Evolutionary conservation across 2,888 invertebrate genomes (phyloP).

Genomic region (Acleris cristana): DNA sequence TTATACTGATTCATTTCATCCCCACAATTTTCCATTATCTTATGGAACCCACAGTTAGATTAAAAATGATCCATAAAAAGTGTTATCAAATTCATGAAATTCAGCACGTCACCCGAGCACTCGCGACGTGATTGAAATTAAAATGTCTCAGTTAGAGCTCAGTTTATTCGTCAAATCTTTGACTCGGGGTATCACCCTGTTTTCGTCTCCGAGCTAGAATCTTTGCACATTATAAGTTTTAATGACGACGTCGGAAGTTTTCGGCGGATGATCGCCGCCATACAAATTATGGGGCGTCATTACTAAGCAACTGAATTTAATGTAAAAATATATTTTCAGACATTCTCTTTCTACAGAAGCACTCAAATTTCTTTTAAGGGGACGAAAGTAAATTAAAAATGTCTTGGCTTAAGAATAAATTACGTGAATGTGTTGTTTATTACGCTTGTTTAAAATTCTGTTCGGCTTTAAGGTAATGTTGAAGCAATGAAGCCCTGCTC

Average conservation of each 20-base stretch:
- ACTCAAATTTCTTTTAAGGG: slow-evolving; percentile 45
- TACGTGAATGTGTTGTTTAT: slow-evolving; percentile 55
- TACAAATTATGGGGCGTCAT: slow-evolving; percentile 53
- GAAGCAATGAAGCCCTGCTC: background rate
- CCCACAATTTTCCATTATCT: background rate
- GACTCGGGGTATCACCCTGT: slow-evolving; percentile 41
- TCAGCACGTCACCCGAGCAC: slow-evolving; percentile 18
- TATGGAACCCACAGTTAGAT: background rate
- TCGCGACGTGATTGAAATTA: slow-evolving; percentile 35
- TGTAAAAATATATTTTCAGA: slow-evolving; percentile 47
- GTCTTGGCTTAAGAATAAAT: slow-evolving; percentile 58
- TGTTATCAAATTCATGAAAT: slow-evolving; percentile 32
- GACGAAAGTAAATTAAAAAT: slow-evolving; percentile 55
- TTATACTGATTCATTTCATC: background rate
- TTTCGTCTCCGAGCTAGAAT: slow-evolving; percentile 45
- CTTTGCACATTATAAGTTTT: slow-evolving; percentile 54
- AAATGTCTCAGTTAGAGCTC: slow-evolving; percentile 22
- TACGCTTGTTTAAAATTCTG: slow-evolving; percentile 33
- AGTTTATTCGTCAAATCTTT: slow-evolving; percentile 22
- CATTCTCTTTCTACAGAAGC: slow-evolving; percentile 50
- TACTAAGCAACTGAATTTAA: slow-evolving; percentile 49
- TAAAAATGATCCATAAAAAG: slow-evolving; percentile 7
- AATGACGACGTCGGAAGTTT: slow-evolving; percentile 58
- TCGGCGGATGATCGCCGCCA: slow-evolving; percentile 55
- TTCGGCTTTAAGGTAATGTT: background rate